Evolutionary conservation across 2,113 vertebrate genomes (phyloP).

Genomic region (Melanostigma gelatinosum): DNA sequence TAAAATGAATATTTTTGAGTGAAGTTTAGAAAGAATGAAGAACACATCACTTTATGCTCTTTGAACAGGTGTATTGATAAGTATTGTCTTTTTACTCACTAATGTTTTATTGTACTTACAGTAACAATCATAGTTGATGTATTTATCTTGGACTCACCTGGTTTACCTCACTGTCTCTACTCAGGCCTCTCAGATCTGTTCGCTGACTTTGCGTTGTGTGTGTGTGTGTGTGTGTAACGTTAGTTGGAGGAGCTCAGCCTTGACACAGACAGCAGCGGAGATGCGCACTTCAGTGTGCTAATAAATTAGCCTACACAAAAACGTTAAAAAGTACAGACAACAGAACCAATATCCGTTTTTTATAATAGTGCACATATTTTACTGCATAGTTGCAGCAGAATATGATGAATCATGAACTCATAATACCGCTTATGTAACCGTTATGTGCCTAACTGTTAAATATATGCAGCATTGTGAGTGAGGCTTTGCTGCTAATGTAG

Average conservation of each 20-base stretch:
- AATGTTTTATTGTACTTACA: neutral
- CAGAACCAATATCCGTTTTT: no score
- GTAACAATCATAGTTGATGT: neutral
- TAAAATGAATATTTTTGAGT: neutral
- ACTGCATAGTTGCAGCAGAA: neutral
- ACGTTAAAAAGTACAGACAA: neutral
- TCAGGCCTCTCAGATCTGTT: neutral
- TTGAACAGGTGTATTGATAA: neutral
- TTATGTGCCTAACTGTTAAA: neutral
- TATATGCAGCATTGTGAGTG: no score
- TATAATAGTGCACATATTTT: neutral
- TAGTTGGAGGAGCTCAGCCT: neutral
- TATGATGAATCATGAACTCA: neutral
- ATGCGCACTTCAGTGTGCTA: neutral
- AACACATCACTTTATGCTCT: neutral
- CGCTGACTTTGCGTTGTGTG: neutral
- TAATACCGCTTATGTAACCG: neutral
- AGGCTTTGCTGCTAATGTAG: neutral
- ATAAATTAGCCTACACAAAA: neutral
- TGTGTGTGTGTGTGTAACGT: neutral
- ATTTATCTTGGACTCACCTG: neutral
- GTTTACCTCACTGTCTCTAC: neutral
- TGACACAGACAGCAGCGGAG: neutral
- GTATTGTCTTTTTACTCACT: neutral
- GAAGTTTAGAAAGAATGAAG: neutral